A percentile compares a stretch with the other conserved stretches of the same genome.
phyloP scores from a whole-genome alignment of 2,797 vertebrate species.

The Rhabdomys pumilio region DNA sequence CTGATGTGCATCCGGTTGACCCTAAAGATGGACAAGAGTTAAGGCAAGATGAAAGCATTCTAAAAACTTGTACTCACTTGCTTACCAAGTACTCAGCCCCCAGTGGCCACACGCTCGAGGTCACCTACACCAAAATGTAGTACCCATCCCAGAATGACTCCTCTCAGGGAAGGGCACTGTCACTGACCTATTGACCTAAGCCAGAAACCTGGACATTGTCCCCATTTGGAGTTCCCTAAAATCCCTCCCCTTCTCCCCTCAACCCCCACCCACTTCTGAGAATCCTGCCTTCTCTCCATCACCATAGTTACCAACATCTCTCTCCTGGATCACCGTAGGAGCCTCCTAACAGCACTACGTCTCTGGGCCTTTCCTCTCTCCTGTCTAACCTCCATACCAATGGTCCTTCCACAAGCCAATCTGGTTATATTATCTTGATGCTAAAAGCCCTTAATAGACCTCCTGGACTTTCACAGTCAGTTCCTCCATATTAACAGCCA shows the following conservation, averaged over 20 bases:
- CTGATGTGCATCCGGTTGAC: constrained; percentile 97
- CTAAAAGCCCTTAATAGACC: constrained; percentile 35
- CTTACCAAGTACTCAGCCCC: neutral
- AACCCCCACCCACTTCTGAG: constrained; percentile 13
- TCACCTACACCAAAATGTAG: neutral
- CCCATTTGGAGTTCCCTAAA: constrained; percentile 8
- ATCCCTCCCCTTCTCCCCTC: neutral
- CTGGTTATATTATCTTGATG: neutral
- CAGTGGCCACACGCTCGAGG: neutral
- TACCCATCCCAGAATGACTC: neutral
- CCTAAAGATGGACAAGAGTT: constrained; percentile 87
- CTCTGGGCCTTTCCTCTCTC: neutral
- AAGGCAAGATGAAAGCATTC: constrained; percentile 22
- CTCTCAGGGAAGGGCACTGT: neutral
- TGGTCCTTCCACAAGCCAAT: constrained; percentile 10
- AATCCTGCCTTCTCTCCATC: constrained; percentile 54
- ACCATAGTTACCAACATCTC: constrained; percentile 39
- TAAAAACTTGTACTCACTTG: neutral
- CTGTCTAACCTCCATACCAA: neutral
- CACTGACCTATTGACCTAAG: neutral
- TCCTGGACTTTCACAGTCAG: constrained; percentile 2
- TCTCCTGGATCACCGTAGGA: neutral
- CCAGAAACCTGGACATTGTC: neutral
- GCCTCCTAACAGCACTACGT: constrained; percentile 5
- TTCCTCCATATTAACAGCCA: neutral